phyloP scores from a whole-genome alignment of 2,888 invertebrate species.

The Iselma pallidipennis region DNA sequence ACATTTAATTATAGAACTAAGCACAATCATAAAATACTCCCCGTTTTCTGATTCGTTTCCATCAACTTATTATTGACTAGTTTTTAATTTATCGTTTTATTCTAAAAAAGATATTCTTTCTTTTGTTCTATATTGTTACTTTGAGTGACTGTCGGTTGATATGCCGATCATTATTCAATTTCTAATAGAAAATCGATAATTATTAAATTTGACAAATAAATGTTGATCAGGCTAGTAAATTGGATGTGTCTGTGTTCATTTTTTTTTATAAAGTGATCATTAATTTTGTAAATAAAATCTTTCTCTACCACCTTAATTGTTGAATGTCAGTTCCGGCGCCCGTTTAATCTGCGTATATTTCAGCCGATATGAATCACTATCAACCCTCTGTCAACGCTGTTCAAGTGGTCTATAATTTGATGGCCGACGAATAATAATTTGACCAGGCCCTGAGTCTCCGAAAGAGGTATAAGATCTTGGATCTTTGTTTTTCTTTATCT shows the following conservation, averaged over 20 bases:
- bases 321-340: slow-evolving; percentile 29
- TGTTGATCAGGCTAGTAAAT: background rate
- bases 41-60: slow-evolving; percentile 12
- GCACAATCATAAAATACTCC: slow-evolving; percentile 29
- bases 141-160: slow-evolving; percentile 1
- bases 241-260: slow-evolving; percentile 15
- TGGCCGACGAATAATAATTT: background rate
- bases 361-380: slow-evolving; percentile 46
- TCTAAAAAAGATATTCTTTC: background rate
- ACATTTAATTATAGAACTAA: slow-evolving; percentile 24
- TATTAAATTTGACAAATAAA: slow-evolving; percentile 12
- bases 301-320: slow-evolving; percentile 6
- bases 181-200: background rate
- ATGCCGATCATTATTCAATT: background rate
- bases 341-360: slow-evolving; percentile 29
- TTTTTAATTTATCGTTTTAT: slow-evolving; percentile 36
- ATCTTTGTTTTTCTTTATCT: too few species aligned
- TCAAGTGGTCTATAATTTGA: slow-evolving; percentile 47
- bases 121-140: slow-evolving; percentile 5
- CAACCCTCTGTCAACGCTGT: slow-evolving; percentile 48
- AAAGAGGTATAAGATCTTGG: slow-evolving; percentile 19
- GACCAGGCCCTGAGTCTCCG: slow-evolving; percentile 33
- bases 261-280: slow-evolving; percentile 11
- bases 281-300: slow-evolving; percentile 23
- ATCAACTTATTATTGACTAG: slow-evolving; percentile 32